Percentiles rank a stretch among this genome's conserved stretches.
Evolutionary conservation across 2,888 invertebrate species (phyloP).

Genomic region (Eupithecia pulchellata): DNA sequence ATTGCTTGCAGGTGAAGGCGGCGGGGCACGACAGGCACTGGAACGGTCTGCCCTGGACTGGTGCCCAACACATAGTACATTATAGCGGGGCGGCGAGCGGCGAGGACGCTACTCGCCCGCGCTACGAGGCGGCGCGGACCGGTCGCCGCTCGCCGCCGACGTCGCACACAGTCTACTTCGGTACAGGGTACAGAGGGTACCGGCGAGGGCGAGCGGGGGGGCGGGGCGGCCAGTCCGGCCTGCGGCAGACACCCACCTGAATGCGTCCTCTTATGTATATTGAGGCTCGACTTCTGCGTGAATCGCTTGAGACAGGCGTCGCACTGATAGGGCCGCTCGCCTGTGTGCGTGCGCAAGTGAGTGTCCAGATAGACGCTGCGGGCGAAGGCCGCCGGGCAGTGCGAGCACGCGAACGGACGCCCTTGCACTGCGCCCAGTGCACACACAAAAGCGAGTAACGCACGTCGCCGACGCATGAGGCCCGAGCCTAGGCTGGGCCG

Average conservation of each 20-base stretch:
- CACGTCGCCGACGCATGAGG: slow-evolving; percentile 79
- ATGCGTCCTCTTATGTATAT: slow-evolving; percentile 92
- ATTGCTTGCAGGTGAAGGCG: slow-evolving; percentile 86
- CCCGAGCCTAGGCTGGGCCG: slow-evolving; percentile 55
- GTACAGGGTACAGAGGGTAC: slow-evolving; percentile 6
- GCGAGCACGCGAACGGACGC: slow-evolving; percentile 80
- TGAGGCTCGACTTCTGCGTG: slow-evolving; percentile 92
- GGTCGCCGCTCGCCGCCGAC: slow-evolving; percentile 78
- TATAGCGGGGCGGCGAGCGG: slow-evolving; percentile 79
- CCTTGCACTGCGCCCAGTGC: slow-evolving; percentile 84
- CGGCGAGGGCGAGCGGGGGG: slow-evolving; percentile 62
- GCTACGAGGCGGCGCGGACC: slow-evolving; percentile 81
- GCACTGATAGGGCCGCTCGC: slow-evolving; percentile 89
- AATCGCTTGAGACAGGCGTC: slow-evolving; percentile 91
- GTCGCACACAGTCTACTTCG: not conserved
- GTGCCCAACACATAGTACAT: slow-evolving; percentile 81
- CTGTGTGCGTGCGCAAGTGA: slow-evolving; percentile 85
- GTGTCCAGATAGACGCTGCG: slow-evolving; percentile 82
- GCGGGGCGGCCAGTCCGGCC: slow-evolving; percentile 79
- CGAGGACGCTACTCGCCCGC: slow-evolving; percentile 80
- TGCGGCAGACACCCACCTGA: slow-evolving; percentile 86
- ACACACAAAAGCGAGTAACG: slow-evolving; percentile 86
- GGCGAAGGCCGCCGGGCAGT: slow-evolving; percentile 79
- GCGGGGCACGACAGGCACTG: slow-evolving; percentile 86
- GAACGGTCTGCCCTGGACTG: slow-evolving; percentile 86